Base-by-base conservation (phyloP, 2,113 vertebrate species). In the Vanacampus margaritifer region DNA sequence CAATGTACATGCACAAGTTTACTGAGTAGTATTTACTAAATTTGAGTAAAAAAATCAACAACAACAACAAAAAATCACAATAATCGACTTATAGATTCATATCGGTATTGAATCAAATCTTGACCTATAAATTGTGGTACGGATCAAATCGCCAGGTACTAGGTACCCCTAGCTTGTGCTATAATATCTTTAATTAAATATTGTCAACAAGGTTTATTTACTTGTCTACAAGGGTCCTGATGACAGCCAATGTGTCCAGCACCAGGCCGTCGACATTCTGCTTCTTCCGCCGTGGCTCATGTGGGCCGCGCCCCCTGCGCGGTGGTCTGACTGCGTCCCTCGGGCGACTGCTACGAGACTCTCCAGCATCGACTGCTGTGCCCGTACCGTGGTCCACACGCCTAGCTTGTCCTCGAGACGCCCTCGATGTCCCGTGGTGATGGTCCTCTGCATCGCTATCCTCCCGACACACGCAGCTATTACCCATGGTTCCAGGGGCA, bases 211-310 rank as follows among this genome's bases (percentile, higher is more conserved):
- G 17, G 14, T 21, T 5, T 19, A 73, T 93, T 95, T 94, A 99
- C 97, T 99, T 99, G 92, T 99, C 97, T 58, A 98, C 97, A 76
- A 98, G 94, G 7, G 96, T 99, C 79, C 97, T 94, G 90, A 99
- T 99, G 72, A 99, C 95, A 61, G 96, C 96, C 86, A 99, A 82
- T 2, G 97, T 99, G 87, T 99, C 97, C 89, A 99, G 93, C 72
- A 98, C 97, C 81, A 99, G 91, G 43, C 95, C 93, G 59, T 99
- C 97, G 66, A 98, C 96, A 61, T 99, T 99, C 86, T 96, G 95
- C 76, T 99, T 99, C 90, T 99, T 99, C 86, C 97, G 93, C 41
- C 96, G 90, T 1, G 97, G 97, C 50, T 99, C 97, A 11, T 98
- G 96, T 19, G 97, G 97, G 26, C 97, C 97, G 79, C 97, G 91